A percentile compares a stretch with the other conserved stretches of the same genome.
These are phyloP conservation scores for Lipotes vexillifer DNA, from an alignment of 2,113 vertebrate genomes.

Conservation along the genomic window DNA sequence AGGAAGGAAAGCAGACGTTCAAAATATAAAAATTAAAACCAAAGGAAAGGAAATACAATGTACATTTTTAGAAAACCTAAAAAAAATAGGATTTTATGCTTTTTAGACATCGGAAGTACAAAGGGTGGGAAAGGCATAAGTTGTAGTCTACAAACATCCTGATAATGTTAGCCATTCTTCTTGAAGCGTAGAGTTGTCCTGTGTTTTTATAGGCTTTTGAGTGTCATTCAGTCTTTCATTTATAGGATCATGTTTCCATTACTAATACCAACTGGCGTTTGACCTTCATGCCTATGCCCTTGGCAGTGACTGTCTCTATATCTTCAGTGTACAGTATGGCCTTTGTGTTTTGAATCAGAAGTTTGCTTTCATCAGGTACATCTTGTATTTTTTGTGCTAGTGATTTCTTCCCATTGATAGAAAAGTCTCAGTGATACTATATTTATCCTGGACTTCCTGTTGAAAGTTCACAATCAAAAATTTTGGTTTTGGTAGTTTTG, in stretches of 20 bases:
- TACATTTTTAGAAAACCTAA: slow-evolving; percentile 1
- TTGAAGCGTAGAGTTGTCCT: neutral
- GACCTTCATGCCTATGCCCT: neutral
- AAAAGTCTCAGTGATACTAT: neutral
- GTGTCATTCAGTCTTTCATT: neutral
- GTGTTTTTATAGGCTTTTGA: neutral
- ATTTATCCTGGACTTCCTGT: neutral
- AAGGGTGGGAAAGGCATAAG: neutral
- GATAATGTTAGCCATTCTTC: slow-evolving; percentile 8
- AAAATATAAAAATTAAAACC: neutral
- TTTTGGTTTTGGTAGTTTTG: neutral
- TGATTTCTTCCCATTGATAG: neutral
- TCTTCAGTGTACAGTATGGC: neutral
- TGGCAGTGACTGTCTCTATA: neutral
- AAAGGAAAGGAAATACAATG: neutral
- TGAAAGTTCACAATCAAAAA: neutral
- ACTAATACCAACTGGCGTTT: slow-evolving; percentile 30
- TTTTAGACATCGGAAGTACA: neutral
- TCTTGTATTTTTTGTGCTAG: neutral
- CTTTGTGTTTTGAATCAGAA: slow-evolving; percentile 46
- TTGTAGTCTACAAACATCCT: neutral
- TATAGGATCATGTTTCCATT: slow-evolving; percentile 30
- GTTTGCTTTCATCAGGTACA: neutral
- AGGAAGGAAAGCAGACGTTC: neutral
- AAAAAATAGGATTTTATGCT: neutral